Base-by-base conservation (phyloP, 2,888 invertebrate genomes). In the Macaria notata region DNA sequence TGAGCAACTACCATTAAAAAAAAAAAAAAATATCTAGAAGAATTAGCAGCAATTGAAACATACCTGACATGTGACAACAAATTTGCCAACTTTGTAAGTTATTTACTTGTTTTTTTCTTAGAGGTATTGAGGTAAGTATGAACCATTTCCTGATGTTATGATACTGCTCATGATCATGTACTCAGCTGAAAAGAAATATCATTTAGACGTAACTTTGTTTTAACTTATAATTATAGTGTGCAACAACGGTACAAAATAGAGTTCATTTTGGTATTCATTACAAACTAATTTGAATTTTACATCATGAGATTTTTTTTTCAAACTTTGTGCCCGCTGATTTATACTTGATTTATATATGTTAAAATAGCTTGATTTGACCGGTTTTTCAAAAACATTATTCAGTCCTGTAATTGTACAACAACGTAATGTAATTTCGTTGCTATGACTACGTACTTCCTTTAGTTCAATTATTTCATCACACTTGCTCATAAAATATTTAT, bases 221-320 rank as follows among this genome's bases (percentile, higher is more conserved):
- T n/a, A n/a, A n/a, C n/a, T n/a, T n/a, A n/a, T n/a, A n/a, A n/a
- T n/a, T n/a, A n/a, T n/a, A n/a, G 59, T 59, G 38, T 59, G 59
- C 36, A 59, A 48, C 44, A 59, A 52, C n/a, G 55, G 54, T 54
- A 59, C 36, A 41, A 55, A 54, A 19, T 49, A 55, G 38, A 55
- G 45, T n/a, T 47, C 8, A 29, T 45, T 49, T 45, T 49, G 49
- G 38, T 57, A 38, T 38, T 52, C 36, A 36, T 48, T 55, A 49
- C 52, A 56, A 38, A 59, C 55, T 49, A 56, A 31, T 56, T 59
- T 59, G n/a, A 6, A n/a, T 45, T 49, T 55, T 55, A 59, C 31
- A 52, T 59, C 55, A 43, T 54, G 29, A 39, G 59, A 43, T 36
- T 19, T 44, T 30, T 30, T 30, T 44, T 4, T 44, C n/a, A n/a